These are phyloP conservation scores for Cryptoprocta ferox DNA, from an alignment of 2,797 vertebrate genomes.

Conservation along the genomic window DNA sequence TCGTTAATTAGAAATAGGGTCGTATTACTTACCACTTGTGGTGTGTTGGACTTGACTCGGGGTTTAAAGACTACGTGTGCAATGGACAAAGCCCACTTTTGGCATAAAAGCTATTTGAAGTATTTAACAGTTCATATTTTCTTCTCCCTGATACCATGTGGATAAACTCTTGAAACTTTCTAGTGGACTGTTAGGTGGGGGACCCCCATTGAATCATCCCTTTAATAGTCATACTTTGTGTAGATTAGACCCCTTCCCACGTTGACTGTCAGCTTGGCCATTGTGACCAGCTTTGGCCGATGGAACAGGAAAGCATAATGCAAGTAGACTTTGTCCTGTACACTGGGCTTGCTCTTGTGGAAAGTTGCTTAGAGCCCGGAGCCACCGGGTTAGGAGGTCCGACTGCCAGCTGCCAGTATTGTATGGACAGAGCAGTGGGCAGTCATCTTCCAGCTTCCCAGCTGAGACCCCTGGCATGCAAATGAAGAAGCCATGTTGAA, in stretches of 20 bases:
- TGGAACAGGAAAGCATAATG: background rate
- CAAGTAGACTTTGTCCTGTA: background rate
- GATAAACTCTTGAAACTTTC: background rate
- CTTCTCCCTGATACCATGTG: background rate
- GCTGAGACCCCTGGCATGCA: background rate
- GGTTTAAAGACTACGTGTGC: background rate
- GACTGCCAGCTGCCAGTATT: background rate
- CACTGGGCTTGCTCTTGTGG: background rate
- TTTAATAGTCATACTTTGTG: background rate
- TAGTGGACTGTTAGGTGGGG: background rate
- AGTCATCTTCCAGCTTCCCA: background rate
- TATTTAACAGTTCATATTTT: background rate
- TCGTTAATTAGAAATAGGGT: background rate
- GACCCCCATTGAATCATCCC: background rate
- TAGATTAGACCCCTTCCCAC: background rate
- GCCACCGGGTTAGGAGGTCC: background rate
- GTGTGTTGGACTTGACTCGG: background rate
- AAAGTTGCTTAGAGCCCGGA: background rate
- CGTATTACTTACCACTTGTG: background rate
- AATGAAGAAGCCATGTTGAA: background rate
- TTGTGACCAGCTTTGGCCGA: background rate
- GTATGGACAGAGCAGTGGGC: background rate
- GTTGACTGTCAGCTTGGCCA: accelerated
- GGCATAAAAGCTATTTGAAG: background rate
- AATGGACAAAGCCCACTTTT: background rate